Percentiles rank a stretch among this genome's conserved stretches.
phyloP scores from a whole-genome alignment of 2,113 vertebrate genomes.

The Lamprologus speciosus region DNA sequence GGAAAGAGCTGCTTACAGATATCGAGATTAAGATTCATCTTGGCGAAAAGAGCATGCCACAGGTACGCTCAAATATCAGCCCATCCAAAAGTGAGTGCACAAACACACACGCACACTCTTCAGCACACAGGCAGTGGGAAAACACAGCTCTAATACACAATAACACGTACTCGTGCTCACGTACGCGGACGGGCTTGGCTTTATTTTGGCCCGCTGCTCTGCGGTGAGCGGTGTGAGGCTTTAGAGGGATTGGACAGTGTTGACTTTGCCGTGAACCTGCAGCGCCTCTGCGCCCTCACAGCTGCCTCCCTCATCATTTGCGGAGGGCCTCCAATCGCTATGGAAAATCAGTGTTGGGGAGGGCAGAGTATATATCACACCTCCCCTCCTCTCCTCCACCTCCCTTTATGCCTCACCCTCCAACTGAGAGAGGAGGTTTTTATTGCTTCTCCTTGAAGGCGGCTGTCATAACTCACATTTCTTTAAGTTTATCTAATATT shows the following conservation, averaged over 20 bases:
- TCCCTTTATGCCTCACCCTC: neutral
- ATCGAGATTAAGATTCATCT: neutral
- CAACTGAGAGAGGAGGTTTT: neutral
- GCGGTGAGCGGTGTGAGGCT: conserved; percentile 29
- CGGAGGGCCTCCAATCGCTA: conserved; percentile 38
- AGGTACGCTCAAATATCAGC: neutral
- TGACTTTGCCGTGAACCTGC: conserved; percentile 62
- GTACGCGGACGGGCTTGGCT: neutral
- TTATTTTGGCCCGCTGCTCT: conserved; percentile 31
- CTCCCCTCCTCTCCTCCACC: neutral
- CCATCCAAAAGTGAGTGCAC: neutral
- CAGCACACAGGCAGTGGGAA: neutral
- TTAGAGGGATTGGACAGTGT: conserved; percentile 49
- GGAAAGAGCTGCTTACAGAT: neutral
- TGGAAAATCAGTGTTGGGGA: conserved; percentile 38
- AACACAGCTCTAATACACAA: neutral
- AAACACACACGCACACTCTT: neutral
- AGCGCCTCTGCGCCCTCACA: conserved; percentile 44
- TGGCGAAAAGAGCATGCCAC: neutral
- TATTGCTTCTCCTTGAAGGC: conserved; percentile 48
- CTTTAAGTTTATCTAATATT: conserved; percentile 55
- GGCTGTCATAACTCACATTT: conserved; percentile 53
- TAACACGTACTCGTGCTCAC: neutral
- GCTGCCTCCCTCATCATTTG: conserved; percentile 55
- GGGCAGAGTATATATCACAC: conserved; percentile 41